Conservation (phyloP, 2,113 vertebrate species). For the Syrmaticus mikado region DNA sequence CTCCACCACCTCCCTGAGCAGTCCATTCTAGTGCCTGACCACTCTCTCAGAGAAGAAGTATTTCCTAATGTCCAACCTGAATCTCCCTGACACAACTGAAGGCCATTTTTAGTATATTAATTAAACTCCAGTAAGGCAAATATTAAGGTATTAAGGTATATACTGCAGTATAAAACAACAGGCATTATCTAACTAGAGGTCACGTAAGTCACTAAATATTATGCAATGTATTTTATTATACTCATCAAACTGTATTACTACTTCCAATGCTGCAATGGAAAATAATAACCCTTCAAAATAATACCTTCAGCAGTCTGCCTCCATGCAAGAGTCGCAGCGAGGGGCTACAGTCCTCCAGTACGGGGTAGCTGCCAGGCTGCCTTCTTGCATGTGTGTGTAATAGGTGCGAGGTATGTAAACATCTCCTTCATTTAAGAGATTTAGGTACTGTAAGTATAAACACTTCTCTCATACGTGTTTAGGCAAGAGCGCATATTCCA, state of each 20-base stretch:
- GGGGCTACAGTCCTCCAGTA: rapidly evolving
- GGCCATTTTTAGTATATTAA: background rate
- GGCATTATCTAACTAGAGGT: background rate
- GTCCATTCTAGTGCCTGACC: no score
- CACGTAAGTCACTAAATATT: background rate
- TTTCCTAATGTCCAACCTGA: no score
- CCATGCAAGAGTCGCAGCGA: rapidly evolving
- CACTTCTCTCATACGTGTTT: background rate
- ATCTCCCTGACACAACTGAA: no score
- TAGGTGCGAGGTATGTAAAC: background rate
- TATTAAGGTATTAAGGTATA: background rate
- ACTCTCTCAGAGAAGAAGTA: no score
- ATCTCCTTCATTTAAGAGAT: background rate
- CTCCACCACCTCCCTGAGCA: no score
- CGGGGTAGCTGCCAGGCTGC: background rate
- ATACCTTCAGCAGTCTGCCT: background rate
- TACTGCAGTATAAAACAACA: background rate
- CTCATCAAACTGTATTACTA: background rate
- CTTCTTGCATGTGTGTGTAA: background rate
- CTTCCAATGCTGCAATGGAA: background rate
- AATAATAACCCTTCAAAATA: background rate
- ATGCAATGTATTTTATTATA: background rate
- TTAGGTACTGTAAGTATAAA: background rate
- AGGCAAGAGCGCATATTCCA: background rate
- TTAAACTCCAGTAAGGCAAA: background rate